Base-by-base conservation (phyloP, 2,888 invertebrate genomes). In the Opisthograptis luteolata region DNA sequence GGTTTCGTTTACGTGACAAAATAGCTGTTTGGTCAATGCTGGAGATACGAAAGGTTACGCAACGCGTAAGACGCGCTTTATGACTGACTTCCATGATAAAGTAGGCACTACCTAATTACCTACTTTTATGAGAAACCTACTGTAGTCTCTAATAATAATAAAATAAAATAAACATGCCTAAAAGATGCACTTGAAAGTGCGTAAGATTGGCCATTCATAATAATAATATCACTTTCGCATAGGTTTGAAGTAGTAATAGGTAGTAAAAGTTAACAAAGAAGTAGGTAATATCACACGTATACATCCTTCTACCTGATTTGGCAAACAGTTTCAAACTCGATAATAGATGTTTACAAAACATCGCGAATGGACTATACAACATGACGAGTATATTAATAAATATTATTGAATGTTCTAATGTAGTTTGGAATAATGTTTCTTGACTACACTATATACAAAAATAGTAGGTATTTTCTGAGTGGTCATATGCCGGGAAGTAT, bases 1-100 rank as follows among this genome's bases (percentile, higher is more conserved):
- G 34, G 10, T 37, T 51, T 34, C 36, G 47, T 51, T 59, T 60
- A 68, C 70, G 67, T 68, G 69, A 66, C 65, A 57, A 60, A 57
- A 43, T 48, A 48, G 44, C 49, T 35, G 63, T 56, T 54, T 37
- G 46, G 59, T 58, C 55, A 51, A 43, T 49, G 42, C 35, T 44
- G 62, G 52, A 58, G 61, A 60, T 60, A 58, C 48, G 47, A 58
- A 48, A 17, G 55, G 51, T 66, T 64, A 44, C 53, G 58, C 57
- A 66, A 65, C 48, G 28, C 43, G 24, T 36, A 15, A 36, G 28
- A 34, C 27, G 43, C 25, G 31, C 37, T 20, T 34, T 37, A 22
- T 40, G 27, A n/a, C n/a, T n/a, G n/a, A n/a, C n/a, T n/a, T n/a
- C n/a, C n/a, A n/a, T n/a, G n/a, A n/a, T n/a, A n/a, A n/a, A n/a